Base-by-base conservation (phyloP, 2,113 vertebrate species). In the Recurvirostra avosetta region DNA sequence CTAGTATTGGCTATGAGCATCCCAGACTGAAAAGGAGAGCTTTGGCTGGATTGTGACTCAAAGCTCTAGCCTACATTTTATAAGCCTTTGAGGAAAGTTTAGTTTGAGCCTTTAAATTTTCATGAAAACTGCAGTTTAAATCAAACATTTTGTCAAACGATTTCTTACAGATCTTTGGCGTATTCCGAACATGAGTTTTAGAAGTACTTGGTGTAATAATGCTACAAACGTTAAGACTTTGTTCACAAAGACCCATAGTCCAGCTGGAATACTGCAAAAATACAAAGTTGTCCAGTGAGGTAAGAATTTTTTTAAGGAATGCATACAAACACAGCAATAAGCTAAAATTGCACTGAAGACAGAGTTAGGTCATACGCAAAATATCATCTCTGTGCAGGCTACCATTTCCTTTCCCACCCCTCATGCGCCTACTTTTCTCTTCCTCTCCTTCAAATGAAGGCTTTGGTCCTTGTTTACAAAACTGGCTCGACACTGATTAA, bases 381-480 rank as follows among this genome's bases (percentile, higher is more conserved):
- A 32, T 49, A 56, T n/a, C 47, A 74, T 74, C 55, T 40, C 65
- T 40, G 27, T 65, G n/a, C 61, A 65, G 68, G 43, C 68, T 87
- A 56, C 52, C 22, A 38, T 84, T 86, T 95, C 65, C 70, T 75
- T 89, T 92, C 61, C 27, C 66, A 76, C 65, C 18, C 76, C 19
- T 85, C 66, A 89, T 63, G 36, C 76, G 91, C 30, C 72, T 65
- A 72, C 27, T 95, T 92, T 88, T 73, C 72, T 86, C 62, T 94
- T 94, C 65, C 66, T 87, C 43, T 77, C 49, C 52, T 94, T 91
- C 81, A 84, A 89, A 55, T 84, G n/a, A 88, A 87, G 86, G 86
- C 73, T 95, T 89, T 65, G 27, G 73, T 68, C 65, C 88, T 95
- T 94, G 86, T 97, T 96, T 96, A 78, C 92, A 92, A 34, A 81